Conservation (phyloP, 2,888 invertebrate species). For the Apamea sordens region DNA sequence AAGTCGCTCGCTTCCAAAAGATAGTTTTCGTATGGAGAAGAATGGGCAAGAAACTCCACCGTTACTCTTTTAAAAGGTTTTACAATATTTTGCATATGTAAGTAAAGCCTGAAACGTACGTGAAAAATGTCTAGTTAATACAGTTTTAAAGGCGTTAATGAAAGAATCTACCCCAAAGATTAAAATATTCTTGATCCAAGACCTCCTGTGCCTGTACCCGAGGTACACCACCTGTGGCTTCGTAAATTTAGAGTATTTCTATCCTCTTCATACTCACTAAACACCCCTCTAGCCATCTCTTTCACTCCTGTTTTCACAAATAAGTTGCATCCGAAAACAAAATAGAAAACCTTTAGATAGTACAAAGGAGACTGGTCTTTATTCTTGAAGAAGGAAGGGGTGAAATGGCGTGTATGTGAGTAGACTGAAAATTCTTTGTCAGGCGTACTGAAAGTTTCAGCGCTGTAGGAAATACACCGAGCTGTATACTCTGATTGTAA, state of each 20-base stretch:
- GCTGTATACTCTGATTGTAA: slow-evolving; percentile 88
- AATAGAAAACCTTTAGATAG: slow-evolving; percentile 83
- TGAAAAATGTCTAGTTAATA: too few species aligned
- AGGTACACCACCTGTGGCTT: slow-evolving; percentile 90
- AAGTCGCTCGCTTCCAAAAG: too few species aligned
- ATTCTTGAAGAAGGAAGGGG: slow-evolving; percentile 62
- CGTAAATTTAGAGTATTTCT: slow-evolving; percentile 88
- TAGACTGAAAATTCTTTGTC: slow-evolving; percentile 81
- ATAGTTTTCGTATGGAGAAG: too few species aligned
- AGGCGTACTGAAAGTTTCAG: slow-evolving; percentile 84
- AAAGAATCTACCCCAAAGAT: not conserved
- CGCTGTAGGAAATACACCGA: slow-evolving; percentile 82
- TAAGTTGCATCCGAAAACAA: slow-evolving; percentile 90
- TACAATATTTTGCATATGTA: too few species aligned
- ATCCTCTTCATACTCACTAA: slow-evolving; percentile 74
- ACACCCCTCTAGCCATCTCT: slow-evolving; percentile 73
- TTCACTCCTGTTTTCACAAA: slow-evolving; percentile 88
- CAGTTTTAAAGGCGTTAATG: not conserved
- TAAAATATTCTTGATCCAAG: slow-evolving; percentile 67
- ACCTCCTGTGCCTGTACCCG: slow-evolving; percentile 80
- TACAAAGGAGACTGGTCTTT: slow-evolving; percentile 71
- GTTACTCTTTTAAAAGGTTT: too few species aligned
- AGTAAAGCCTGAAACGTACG: too few species aligned
- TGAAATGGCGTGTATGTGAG: slow-evolving; percentile 63
- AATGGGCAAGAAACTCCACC: too few species aligned